A percentile compares a stretch with the other conserved stretches of the same genome.
phyloP scores from a whole-genome alignment of 2,797 vertebrate genomes.

The Hirundo rustica region DNA sequence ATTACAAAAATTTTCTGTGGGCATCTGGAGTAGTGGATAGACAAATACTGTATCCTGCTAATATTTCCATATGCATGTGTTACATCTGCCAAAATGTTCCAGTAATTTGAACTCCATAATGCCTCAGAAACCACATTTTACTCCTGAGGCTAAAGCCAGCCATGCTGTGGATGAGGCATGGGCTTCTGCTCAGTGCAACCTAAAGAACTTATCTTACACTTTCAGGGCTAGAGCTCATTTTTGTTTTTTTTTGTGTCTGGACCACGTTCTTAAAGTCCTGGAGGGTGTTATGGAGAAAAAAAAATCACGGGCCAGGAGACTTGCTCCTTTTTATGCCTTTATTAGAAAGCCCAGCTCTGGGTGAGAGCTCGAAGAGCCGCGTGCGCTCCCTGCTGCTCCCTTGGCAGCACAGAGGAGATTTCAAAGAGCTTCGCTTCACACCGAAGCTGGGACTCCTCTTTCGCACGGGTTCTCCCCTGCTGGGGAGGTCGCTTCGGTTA shows the following conservation, averaged over 20 bases:
- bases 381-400: too few relatives aligned
- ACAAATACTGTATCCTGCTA: neutral
- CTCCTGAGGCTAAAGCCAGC: neutral
- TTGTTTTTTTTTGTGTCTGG: neutral
- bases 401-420: too few relatives aligned
- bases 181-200: neutral
- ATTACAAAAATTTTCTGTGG: neutral
- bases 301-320: too few relatives aligned
- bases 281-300: neutral
- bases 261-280: neutral
- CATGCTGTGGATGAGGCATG: neutral
- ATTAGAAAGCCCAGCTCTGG: too few relatives aligned
- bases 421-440: too few relatives aligned
- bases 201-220: neutral
- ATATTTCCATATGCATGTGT: neutral
- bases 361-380: too few relatives aligned
- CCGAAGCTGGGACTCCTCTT: too few relatives aligned
- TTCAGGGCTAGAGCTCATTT: neutral
- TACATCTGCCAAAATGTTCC: neutral
- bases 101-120: neutral
- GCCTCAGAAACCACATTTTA: neutral
- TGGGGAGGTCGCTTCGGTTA: too few relatives aligned
- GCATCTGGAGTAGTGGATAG: neutral
- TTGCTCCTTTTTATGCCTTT: too few relatives aligned
- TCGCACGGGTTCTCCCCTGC: too few relatives aligned